Conservation (phyloP, 2,888 invertebrate species). For the Clepsis dumicolana region DNA sequence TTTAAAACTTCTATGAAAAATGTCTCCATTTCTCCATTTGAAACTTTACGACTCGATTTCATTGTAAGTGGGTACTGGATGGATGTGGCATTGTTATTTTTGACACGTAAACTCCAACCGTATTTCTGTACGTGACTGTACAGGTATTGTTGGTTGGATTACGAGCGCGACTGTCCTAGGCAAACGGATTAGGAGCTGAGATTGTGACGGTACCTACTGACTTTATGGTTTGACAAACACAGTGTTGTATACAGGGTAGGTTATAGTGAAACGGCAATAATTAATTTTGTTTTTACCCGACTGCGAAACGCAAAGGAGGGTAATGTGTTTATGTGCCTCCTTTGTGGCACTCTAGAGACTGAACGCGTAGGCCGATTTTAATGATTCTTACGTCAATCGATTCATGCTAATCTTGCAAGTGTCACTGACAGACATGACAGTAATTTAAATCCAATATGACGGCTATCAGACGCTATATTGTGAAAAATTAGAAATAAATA, state of each 20-base stretch:
- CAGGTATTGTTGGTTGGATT: not conserved
- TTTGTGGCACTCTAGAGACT: too few relatives aligned
- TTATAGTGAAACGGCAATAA: too few relatives aligned
- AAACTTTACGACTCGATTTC: not conserved
- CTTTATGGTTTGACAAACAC: not conserved
- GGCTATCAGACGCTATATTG: too few relatives aligned
- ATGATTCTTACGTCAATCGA: too few relatives aligned
- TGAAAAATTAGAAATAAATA: too few relatives aligned
- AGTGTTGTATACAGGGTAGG: not conserved
- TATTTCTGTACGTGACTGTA: not conserved
- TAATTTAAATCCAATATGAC: too few relatives aligned
- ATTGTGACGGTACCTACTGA: not conserved
- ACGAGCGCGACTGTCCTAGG: not conserved
- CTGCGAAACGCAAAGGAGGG: too few relatives aligned
- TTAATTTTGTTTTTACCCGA: not conserved
- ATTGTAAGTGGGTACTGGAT: not conserved
- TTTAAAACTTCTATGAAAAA: not conserved
- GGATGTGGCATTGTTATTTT: not conserved
- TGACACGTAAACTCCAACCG: constrained; percentile 3
- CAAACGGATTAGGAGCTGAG: not conserved
- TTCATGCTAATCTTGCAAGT: too few relatives aligned
- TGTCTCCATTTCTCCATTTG: not conserved
- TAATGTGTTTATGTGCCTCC: too few relatives aligned
- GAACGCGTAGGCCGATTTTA: too few relatives aligned
- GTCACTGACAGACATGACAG: too few relatives aligned